Percentiles rank a stretch among this genome's conserved stretches.
phyloP scores from a whole-genome alignment of 2,888 invertebrate genomes.

The Kuschelorhynchus macadamiae region DNA sequence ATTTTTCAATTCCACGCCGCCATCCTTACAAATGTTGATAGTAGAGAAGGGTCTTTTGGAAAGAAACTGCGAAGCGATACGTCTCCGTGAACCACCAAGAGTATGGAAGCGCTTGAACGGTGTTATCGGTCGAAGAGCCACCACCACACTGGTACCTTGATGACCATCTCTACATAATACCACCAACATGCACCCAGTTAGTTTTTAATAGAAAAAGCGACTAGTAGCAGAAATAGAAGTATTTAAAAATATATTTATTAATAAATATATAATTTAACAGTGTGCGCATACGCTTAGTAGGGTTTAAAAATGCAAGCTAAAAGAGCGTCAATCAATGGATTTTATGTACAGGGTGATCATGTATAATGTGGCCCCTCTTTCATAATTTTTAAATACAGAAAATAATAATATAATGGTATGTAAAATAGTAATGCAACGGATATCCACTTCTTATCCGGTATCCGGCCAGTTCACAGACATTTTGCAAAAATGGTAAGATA shows the following conservation, averaged over 20 bases:
- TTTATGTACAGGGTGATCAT: too few relatives aligned
- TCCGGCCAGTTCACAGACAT: too few relatives aligned
- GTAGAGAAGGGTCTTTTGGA: constrained; percentile 61
- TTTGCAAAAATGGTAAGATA: too few relatives aligned
- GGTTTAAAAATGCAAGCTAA: not conserved
- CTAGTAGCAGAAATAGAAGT: not conserved
- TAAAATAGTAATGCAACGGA: too few relatives aligned
- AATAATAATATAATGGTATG: not conserved
- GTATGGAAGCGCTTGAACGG: constrained; percentile 67
- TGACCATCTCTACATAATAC: constrained; percentile 64
- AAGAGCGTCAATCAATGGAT: too few relatives aligned
- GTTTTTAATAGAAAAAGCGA: constrained; percentile 25
- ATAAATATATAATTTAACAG: not conserved
- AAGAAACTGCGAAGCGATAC: constrained; percentile 62
- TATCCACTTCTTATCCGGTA: too few relatives aligned
- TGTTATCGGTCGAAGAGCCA: constrained; percentile 63
- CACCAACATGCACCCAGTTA: constrained; percentile 62
- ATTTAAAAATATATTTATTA: not conserved
- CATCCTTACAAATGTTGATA: constrained; percentile 24
- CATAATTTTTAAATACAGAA: not conserved
- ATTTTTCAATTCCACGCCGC: constrained; percentile 18
- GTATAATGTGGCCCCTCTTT: not conserved
- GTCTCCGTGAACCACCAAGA: constrained; percentile 60
- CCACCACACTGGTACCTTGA: constrained; percentile 65
- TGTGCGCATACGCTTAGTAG: not conserved